Base-by-base conservation (phyloP, 2,797 vertebrate species). In the Pseudochaenichthys georgianus region DNA sequence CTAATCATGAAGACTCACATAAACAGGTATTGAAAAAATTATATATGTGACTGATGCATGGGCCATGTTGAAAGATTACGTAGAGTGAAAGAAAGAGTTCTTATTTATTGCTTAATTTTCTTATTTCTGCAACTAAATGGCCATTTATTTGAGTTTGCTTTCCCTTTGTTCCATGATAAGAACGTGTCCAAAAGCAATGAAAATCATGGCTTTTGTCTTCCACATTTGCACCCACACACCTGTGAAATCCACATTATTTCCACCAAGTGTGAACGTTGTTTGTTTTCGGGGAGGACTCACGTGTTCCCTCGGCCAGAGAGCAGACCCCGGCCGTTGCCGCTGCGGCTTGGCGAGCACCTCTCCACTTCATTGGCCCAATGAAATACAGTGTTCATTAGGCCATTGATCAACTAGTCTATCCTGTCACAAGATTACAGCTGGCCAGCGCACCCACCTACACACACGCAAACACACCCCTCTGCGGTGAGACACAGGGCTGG, bases 371-470 rank as follows among this genome's bases (percentile, higher is more conserved):
- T 91, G 91, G 93, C 85, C 92, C 93, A 94, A 90, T 94, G 93
- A 94, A 95, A 95, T 91, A 92, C 91, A 92, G 88, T 92, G 92
- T 95, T 95, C 94, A 95, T 94, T 94, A 94, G 92, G 87, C 93
- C 94, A 96, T 96, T 95, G 95, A 95, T 95, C 95, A 96, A 94
- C 91, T 82, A 90, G 89, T 95, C 92, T 92, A 93, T 95, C 95
- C 94, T 95, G 95, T 95, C 95, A 94, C 90, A 80, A 86, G 93
- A 93, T 91, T 94, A 94, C 93, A 95, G 95, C 94, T 95, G 94
- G 94, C 91, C 93, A 91, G 88, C 80, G 78, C 83, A 87, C 86
- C 83, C 83, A 85, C 88, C 73, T 79, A 80, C 87, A 88, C 77
- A 83, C 87, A 78, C 57, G 70, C 81, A 70, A 34, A 75, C 76